Percentiles rank a stretch among this genome's conserved stretches.
These are phyloP conservation scores for Synanthedon vespiformis DNA, from an alignment of 2,888 invertebrate genomes.

Conservation along the genomic window DNA sequence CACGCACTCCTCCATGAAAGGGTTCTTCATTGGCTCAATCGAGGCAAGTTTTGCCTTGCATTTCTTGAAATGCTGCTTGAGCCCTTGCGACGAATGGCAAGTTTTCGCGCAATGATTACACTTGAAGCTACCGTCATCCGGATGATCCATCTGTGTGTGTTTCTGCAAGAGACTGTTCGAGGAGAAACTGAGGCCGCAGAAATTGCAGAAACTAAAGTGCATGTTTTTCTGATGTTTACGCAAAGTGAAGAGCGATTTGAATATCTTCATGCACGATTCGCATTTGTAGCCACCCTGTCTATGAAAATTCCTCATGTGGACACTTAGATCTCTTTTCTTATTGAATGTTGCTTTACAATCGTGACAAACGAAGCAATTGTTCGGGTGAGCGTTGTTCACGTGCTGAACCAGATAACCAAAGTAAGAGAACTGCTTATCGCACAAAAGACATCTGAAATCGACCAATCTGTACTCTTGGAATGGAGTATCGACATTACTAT, in stretches of 20 bases:
- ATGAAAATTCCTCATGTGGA: slow-evolving; percentile 38
- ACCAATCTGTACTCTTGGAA: slow-evolving; percentile 38
- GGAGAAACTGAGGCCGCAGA: slow-evolving; percentile 32
- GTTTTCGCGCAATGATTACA: slow-evolving; percentile 44
- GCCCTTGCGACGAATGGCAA: slow-evolving; percentile 34
- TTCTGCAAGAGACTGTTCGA: slow-evolving; percentile 30
- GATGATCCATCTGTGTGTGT: slow-evolving; percentile 37
- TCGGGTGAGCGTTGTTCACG: slow-evolving; percentile 36
- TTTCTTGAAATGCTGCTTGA: slow-evolving; percentile 37
- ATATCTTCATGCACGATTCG: slow-evolving; percentile 32
- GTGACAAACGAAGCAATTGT: slow-evolving; percentile 39
- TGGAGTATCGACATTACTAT: slow-evolving; percentile 34
- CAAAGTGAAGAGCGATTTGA: slow-evolving; percentile 21
- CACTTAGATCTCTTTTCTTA: slow-evolving; percentile 36
- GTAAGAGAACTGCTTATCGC: slow-evolving; percentile 35
- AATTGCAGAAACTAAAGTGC: slow-evolving; percentile 42
- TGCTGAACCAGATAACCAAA: slow-evolving; percentile 44
- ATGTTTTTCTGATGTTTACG: slow-evolving; percentile 30
- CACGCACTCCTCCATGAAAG: slow-evolving; percentile 13
- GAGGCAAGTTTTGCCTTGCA: slow-evolving; percentile 33
- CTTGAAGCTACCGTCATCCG: slow-evolving; percentile 27
- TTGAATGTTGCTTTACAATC: slow-evolving; percentile 42
- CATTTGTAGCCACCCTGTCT: slow-evolving; percentile 39
- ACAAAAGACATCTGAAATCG: slow-evolving; percentile 37
- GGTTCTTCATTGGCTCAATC: slow-evolving; percentile 1